Evolutionary conservation across 2,888 invertebrate species (phyloP), one percentile per base, ranked within the genome.

Genomic region (Terebella lapidaria): DNA sequence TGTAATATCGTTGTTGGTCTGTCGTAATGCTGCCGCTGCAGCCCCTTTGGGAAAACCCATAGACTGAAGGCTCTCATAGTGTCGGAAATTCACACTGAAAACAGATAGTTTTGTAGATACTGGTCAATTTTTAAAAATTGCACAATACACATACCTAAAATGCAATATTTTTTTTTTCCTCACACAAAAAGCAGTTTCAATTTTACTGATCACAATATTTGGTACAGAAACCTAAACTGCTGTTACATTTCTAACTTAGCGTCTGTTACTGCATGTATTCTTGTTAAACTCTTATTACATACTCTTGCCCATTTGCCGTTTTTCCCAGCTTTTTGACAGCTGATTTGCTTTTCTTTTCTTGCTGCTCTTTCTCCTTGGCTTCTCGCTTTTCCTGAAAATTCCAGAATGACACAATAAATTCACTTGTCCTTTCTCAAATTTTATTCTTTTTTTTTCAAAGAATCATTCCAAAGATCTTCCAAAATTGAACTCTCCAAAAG

Each of bases 21-120:
- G 84, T 63, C 85, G 82, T 28, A 91, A 81, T 0, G 90, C 90
- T 2, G 81, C 75, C 0, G 84, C 77, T 0, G 87, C 87, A 4
- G 85, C 76, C 3, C 84, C 81, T 24, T 84, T 83, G 3, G 84
- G 71, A 79, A 84, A 91, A 0, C 91, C 91, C 89, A 91, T 90
- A 4, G 67, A 62, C 1, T 74, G 27, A 55, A 80, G 61, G 59
- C 66, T 65, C 56, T 74, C 68, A 58, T 76, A 78, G 26, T 66
- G 62, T 10, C 69, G 67, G 1, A 71, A 65, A 63, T 74, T 74
- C 22, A 79, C 69, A 57, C 79, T 79, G 64, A 51, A 70, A 58
- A 56, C 4, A 26, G 5, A 35, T 35, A 15, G 18, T 10, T 15
- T 10, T 15, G 10, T 18, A 15, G 35, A 18, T 18, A 35, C 35